These are phyloP conservation scores for Ictalurus punctatus DNA, from an alignment of 2,113 vertebrate genomes.

Conservation along the genomic window DNA sequence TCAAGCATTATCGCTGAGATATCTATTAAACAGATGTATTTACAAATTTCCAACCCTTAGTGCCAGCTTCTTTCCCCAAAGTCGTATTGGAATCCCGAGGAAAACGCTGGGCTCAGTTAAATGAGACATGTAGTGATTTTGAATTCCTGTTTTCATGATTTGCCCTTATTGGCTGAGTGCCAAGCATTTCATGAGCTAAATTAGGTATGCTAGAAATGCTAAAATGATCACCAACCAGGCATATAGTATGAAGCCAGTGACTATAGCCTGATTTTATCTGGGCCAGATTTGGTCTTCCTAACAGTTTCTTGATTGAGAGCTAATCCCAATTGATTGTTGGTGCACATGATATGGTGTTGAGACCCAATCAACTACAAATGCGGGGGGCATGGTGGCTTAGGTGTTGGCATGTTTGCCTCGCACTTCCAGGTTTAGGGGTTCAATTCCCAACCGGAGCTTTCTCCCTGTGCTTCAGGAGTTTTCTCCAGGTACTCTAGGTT, in stretches of 20 bases:
- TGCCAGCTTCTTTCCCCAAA: not conserved
- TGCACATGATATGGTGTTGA: not conserved
- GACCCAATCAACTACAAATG: not conserved
- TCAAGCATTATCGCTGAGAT: slow-evolving; percentile 49
- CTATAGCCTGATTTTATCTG: not conserved
- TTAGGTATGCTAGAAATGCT: not conserved
- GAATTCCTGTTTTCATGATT: not conserved
- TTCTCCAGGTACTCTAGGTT: no score
- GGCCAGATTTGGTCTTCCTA: not conserved
- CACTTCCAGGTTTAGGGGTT: no score
- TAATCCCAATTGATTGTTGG: not conserved
- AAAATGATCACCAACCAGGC: not conserved
- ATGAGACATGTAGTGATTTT: not conserved
- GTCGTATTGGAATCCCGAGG: not conserved
- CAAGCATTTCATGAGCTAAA: not conserved
- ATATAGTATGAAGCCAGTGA: not conserved
- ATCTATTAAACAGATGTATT: slow-evolving; percentile 59
- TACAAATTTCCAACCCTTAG: slow-evolving; percentile 57
- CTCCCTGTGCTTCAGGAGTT: no score
- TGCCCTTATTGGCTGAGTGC: not conserved
- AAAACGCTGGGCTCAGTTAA: not conserved
- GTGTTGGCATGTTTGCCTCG: no score
- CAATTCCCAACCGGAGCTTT: no score
- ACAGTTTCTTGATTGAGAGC: not conserved
- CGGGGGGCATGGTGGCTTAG: no score